Evolutionary conservation across 1,140 invertebrate genomes (phyloP).

Genomic region (Ptiloglossa arizonensis): DNA sequence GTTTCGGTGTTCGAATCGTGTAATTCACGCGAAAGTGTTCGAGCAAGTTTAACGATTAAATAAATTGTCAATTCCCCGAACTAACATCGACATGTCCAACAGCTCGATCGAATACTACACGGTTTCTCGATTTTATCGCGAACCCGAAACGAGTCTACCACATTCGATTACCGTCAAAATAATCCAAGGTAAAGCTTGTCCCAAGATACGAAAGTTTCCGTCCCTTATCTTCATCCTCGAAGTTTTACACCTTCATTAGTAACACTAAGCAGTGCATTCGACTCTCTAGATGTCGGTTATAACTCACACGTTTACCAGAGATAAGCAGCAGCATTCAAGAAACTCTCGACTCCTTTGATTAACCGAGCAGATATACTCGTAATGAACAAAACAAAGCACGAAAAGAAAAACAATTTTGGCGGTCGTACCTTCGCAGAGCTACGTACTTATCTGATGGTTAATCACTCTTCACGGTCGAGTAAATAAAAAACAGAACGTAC

Average conservation of each 20-base stretch:
- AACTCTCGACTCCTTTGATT: not conserved
- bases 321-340: conserved; percentile 14
- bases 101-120: conserved; percentile 18
- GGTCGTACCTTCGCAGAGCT: not conserved
- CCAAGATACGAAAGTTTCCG: conserved; percentile 1
- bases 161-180: conserved; percentile 39
- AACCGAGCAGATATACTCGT: not conserved
- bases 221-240: conserved; percentile 26
- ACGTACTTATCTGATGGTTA: too few species aligned
- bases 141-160: not conserved
- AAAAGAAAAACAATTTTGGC: not conserved
- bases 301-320: not conserved
- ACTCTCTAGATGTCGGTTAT: not conserved
- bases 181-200: conserved; percentile 7
- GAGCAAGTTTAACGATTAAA: conserved; percentile 23
- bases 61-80: conserved; percentile 30
- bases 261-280: conserved; percentile 10
- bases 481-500: too few species aligned
- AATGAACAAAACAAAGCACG: not conserved
- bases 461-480: too few species aligned
- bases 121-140: conserved; percentile 6
- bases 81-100: conserved; percentile 22
- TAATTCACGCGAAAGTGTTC: not conserved
- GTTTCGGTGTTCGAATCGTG: not conserved
- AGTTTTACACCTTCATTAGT: conserved; percentile 23